Percentiles rank a stretch among this genome's conserved stretches.
phyloP scores from a whole-genome alignment of 2,113 vertebrate genomes.

The Eclectus roratus region DNA sequence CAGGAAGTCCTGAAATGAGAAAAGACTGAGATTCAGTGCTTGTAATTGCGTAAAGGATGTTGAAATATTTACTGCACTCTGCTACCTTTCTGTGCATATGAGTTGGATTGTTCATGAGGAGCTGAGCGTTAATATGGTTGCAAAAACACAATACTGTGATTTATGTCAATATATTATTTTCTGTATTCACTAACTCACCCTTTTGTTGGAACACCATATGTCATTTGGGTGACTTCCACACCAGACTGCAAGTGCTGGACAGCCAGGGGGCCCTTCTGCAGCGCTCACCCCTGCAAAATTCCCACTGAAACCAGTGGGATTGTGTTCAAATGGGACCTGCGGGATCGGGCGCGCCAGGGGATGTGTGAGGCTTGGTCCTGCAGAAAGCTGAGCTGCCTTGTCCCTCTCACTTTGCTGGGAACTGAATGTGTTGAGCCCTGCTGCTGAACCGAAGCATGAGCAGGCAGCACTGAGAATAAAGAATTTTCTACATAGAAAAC shows the following conservation, averaged over 20 bases:
- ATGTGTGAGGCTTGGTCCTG: neutral
- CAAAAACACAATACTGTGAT: neutral
- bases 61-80: neutral
- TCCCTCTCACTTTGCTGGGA: neutral
- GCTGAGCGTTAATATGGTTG: neutral
- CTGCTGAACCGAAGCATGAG: neutral
- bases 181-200: neutral
- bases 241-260: neutral
- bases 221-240: neutral
- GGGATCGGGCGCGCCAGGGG: neutral
- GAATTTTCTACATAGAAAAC: constrained; percentile 45
- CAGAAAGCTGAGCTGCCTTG: fast-evolving
- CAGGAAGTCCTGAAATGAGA: neutral
- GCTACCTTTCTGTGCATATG: neutral
- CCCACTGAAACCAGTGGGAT: neutral
- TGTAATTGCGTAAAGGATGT: neutral
- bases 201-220: neutral
- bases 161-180: neutral
- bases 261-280: neutral
- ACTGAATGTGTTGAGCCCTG: neutral
- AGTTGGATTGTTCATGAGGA: neutral
- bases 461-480: constrained; percentile 45
- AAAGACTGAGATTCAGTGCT: neutral
- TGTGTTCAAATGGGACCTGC: neutral
- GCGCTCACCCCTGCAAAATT: neutral